Evolutionary conservation across 1,140 invertebrate genomes (phyloP).

Genomic region (Papilio polytes): DNA sequence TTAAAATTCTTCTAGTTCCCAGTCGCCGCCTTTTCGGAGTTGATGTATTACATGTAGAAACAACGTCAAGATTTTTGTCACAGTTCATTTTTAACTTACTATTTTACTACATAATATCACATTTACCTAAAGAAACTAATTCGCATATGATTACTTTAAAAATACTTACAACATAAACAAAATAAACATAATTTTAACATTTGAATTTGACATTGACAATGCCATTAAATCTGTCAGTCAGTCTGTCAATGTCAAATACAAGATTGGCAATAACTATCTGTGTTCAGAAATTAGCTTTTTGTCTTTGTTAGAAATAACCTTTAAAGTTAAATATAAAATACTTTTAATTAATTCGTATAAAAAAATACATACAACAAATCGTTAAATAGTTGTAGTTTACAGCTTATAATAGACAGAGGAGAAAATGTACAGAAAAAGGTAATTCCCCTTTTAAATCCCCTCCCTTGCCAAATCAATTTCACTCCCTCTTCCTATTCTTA

Average conservation of each 20-base stretch:
- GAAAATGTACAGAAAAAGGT: no score
- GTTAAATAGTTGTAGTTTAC: no score
- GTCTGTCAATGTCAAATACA: not conserved
- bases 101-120: not conserved
- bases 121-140: not conserved
- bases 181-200: slow-evolving; percentile 6
- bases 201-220: not conserved
- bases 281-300: not conserved
- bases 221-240: no score
- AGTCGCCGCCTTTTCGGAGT: slow-evolving; percentile 71
- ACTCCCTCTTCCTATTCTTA: no score
- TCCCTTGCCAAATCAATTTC: no score
- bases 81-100: slow-evolving; percentile 50
- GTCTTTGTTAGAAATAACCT: no score
- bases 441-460: no score
- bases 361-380: no score
- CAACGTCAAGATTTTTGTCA: slow-evolving; percentile 40
- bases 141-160: not conserved
- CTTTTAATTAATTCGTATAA: no score
- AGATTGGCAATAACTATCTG: not conserved
- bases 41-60: slow-evolving; percentile 47
- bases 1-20: slow-evolving; percentile 52
- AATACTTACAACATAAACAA: not conserved
- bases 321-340: no score
- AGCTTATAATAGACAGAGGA: no score